Percentiles rank a stretch among this genome's conserved stretches.
Evolutionary conservation across 2,888 invertebrate species (phyloP).

Genomic region (Agrotis clavis): DNA sequence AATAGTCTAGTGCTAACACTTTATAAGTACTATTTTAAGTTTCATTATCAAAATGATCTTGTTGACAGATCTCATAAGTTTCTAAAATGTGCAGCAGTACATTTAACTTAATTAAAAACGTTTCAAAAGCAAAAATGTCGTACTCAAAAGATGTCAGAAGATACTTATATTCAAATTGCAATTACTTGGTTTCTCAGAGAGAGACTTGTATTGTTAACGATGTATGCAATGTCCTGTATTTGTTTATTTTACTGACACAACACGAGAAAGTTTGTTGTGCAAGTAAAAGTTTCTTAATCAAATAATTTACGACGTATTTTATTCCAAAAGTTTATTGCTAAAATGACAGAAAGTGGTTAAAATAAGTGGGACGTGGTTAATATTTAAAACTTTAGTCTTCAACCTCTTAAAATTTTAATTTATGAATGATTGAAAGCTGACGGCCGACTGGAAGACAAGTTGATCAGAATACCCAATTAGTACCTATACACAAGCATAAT

Average conservation of each 20-base stretch:
- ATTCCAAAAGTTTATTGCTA: constrained; percentile 55
- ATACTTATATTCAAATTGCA: constrained; percentile 30
- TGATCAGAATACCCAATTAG: too few species aligned
- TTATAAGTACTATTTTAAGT: too few species aligned
- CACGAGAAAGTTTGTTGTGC: constrained; percentile 44
- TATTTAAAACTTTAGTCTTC: background rate
- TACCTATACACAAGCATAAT: too few species aligned
- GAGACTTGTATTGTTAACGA: constrained; percentile 33
- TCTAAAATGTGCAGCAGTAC: too few species aligned
- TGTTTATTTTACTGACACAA: constrained; percentile 38
- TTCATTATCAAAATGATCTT: too few species aligned
- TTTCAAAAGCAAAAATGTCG: too few species aligned
- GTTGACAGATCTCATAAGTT: too few species aligned
- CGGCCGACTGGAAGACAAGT: too few species aligned
- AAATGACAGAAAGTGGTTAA: constrained; percentile 32
- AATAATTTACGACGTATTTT: constrained; percentile 49
- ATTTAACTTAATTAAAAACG: too few species aligned
- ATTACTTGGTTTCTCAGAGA: constrained; percentile 41
- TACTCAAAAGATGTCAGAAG: constrained; percentile 18
- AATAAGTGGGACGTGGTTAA: constrained; percentile 28
- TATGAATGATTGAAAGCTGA: background rate
- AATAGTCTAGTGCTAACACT: too few species aligned
- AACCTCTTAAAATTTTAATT: background rate
- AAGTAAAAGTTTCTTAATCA: constrained; percentile 40
- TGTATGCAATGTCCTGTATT: constrained; percentile 36